Conservation (phyloP, 2,888 invertebrate genomes). For the Drosophila mercatorum region DNA sequence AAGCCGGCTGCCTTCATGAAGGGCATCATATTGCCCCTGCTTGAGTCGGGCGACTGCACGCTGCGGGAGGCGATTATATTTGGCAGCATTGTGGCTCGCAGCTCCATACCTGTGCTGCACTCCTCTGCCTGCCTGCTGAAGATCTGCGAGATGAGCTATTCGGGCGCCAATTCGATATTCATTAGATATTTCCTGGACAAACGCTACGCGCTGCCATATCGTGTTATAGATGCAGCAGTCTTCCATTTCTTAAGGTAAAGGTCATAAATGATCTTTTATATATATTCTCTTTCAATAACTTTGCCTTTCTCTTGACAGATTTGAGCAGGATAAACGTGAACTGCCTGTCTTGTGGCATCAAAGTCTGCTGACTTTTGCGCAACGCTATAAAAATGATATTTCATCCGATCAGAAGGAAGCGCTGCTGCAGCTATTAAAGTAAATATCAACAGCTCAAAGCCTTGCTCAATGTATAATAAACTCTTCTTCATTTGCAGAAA, state of each 20-base stretch:
- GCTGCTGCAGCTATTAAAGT: constrained; percentile 89
- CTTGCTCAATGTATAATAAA: too few relatives aligned
- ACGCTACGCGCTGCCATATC: constrained; percentile 98
- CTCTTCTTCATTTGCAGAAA: constrained; percentile 62
- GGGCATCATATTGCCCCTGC: constrained; percentile 90
- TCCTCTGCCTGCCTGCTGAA: constrained; percentile 97
- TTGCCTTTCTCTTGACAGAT: constrained; percentile 86
- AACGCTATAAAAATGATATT: constrained; percentile 97
- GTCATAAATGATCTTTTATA: not conserved
- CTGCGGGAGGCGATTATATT: constrained; percentile 97
- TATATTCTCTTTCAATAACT: not conserved
- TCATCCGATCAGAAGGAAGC: constrained; percentile 96
- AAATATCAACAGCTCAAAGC: constrained; percentile 4
- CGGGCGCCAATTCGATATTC: constrained; percentile 98
- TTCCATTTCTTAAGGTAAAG: constrained; percentile 95
- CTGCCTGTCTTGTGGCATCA: constrained; percentile 99
- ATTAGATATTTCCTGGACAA: constrained; percentile 97
- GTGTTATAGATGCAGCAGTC: constrained; percentile 97
- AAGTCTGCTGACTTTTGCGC: constrained; percentile 95
- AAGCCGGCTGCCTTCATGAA: constrained; percentile 99
- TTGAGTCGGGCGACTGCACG: constrained; percentile 96
- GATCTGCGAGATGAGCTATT: constrained; percentile 99
- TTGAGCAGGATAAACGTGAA: constrained; percentile 91
- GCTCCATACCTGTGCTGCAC: constrained; percentile 97
- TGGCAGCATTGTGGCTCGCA: constrained; percentile 95